These are phyloP conservation scores for Aphodius sticticus DNA, from an alignment of 2,888 invertebrate species.

Conservation along the genomic window DNA sequence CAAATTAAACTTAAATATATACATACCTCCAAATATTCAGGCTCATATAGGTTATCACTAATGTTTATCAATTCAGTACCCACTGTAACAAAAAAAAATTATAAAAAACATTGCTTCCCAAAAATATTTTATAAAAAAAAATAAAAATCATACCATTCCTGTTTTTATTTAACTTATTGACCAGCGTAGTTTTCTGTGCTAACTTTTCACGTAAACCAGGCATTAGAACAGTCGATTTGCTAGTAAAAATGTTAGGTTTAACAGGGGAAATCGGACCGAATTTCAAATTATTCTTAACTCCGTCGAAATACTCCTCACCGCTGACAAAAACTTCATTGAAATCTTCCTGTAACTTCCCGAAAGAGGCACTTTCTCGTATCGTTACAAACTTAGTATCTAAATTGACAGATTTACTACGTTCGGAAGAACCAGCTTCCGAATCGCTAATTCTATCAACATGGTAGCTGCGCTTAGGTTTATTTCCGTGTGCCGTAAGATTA, in stretches of 20 bases:
- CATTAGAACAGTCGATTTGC: background rate
- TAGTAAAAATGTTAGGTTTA: background rate
- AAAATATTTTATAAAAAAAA: no score
- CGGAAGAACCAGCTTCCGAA: background rate
- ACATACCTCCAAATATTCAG: background rate
- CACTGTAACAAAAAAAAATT: no score
- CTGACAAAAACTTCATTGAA: background rate
- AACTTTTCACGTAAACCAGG: background rate
- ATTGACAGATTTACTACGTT: background rate
- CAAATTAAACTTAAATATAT: no score
- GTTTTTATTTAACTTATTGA: background rate
- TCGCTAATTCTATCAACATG: background rate
- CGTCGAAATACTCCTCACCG: background rate
- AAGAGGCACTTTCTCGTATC: background rate
- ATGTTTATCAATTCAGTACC: background rate
- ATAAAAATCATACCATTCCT: background rate
- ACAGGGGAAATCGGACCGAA: background rate
- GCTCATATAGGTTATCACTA: background rate
- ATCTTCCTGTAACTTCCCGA: background rate
- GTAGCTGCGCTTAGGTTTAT: background rate
- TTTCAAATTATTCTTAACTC: background rate
- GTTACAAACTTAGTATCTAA: background rate
- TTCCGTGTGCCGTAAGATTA: background rate
- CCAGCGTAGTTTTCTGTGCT: background rate
- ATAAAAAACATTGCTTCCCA: no score